phyloP scores from a whole-genome alignment of 2,797 vertebrate species.

The Calcarius lapponicus region DNA sequence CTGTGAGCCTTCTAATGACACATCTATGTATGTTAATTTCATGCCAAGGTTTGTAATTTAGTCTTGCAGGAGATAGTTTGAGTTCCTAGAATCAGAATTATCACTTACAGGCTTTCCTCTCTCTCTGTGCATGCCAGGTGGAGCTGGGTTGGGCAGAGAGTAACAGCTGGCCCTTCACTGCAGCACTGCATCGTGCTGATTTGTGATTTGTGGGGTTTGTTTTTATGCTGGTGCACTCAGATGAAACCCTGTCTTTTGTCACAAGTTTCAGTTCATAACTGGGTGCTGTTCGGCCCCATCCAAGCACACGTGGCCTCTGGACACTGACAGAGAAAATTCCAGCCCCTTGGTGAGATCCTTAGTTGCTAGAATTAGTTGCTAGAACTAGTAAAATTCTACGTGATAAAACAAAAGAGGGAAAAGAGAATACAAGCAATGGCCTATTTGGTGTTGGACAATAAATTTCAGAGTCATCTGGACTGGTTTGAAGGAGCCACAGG shows the following conservation, averaged over 20 bases:
- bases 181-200: background rate
- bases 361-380: background rate
- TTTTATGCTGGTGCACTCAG: background rate
- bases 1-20: background rate
- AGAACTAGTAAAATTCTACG: background rate
- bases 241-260: background rate
- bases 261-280: background rate
- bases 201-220: background rate
- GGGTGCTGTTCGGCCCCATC: background rate
- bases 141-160: background rate
- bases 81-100: background rate
- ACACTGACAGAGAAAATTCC: background rate
- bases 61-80: background rate
- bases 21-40: background rate
- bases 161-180: background rate
- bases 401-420: background rate
- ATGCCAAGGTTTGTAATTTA: background rate
- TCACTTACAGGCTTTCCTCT: background rate
- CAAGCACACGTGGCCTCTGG: accelerated
- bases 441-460: background rate
- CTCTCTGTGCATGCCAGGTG: background rate
- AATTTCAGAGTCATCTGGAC: background rate
- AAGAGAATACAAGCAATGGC: background rate
- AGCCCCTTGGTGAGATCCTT: background rate
- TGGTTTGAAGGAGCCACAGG: background rate